Evolutionary conservation across 2,888 invertebrate genomes (phyloP), one percentile per base, ranked within the genome.

Genomic region (Embidobia sp.): DNA sequence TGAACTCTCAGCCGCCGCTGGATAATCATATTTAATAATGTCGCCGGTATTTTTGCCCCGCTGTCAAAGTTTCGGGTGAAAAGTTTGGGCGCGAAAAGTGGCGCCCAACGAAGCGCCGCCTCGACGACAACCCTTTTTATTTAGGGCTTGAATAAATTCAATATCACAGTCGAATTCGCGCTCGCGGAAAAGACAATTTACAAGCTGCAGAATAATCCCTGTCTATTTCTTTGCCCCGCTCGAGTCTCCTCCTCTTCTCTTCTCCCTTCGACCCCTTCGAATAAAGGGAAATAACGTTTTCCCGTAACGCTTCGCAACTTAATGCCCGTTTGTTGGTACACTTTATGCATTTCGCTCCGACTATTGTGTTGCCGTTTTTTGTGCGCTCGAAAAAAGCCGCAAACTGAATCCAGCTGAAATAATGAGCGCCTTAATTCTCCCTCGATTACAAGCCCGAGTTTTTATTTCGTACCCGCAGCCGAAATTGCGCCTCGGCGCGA

Each of bases 51-150:
- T 88, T 88, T 86, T 85, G 79, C 83, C 77, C 81, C 80, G 82
- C 83, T 80, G 85, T 85, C 85, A 84, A 87, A 87, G 84, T 87
- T 85, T 72, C 75, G 44, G 16, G 26, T 57, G 73, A 80, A 81
- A 84, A 85, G 79, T 84, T 82, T 15, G 29, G 80, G 82, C 55
- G 80, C 79, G 78, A 81, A 82, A 80, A 81, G 82, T 80, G 79
- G 64, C 76, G 64, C 72, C 46, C n/a, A n/a, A n/a, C 13, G 31
- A 19, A 10, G 26, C 13, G 42, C 33, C 2, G n/a, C n/a, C n/a
- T n/a, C n/a, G n/a, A 4, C 83, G 88, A 88, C 82, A 89, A 89
- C 87, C 88, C 88, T 88, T 89, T 89, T 89, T 88, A 88, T 88
- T 89, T 88, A 87, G 85, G 84, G 85, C 82, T 82, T 83, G 85